These are phyloP conservation scores for Gisinianus flammeolus DNA, from an alignment of 2,888 invertebrate species.

Conservation along the genomic window DNA sequence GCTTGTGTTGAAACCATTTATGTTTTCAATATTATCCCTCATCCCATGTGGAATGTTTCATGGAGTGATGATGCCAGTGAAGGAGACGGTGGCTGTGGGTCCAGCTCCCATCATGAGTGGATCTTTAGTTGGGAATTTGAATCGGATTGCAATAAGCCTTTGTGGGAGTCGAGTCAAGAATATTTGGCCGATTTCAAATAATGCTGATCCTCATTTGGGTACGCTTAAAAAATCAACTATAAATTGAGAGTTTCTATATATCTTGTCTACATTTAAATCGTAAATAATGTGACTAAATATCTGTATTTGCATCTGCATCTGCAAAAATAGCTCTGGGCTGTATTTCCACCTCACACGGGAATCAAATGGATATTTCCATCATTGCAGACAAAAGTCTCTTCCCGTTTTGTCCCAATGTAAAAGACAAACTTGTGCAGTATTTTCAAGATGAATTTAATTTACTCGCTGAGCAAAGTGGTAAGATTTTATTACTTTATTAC, in stretches of 20 bases:
- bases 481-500: not conserved
- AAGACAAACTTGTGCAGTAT: conserved; percentile 6
- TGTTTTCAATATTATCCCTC: conserved; percentile 4
- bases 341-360: conserved; percentile 14
- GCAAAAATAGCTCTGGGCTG: conserved; percentile 21
- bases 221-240: not conserved
- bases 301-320: not conserved
- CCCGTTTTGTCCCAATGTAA: not conserved
- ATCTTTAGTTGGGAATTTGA: not conserved
- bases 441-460: conserved; percentile 15
- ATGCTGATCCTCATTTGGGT: conserved; percentile 27
- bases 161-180: conserved; percentile 8
- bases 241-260: not conserved
- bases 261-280: not conserved
- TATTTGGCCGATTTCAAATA: conserved; percentile 15
- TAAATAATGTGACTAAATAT: not conserved
- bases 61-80: not conserved
- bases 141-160: not conserved
- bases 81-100: conserved; percentile 1
- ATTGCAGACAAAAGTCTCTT: conserved; percentile 16
- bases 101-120: conserved; percentile 29
- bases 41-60: conserved; percentile 7
- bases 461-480: not conserved
- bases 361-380: conserved; percentile 16
- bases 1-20: conserved; percentile 16